Conservation (phyloP, 2,113 vertebrate species). For the Amphiprion percula region DNA sequence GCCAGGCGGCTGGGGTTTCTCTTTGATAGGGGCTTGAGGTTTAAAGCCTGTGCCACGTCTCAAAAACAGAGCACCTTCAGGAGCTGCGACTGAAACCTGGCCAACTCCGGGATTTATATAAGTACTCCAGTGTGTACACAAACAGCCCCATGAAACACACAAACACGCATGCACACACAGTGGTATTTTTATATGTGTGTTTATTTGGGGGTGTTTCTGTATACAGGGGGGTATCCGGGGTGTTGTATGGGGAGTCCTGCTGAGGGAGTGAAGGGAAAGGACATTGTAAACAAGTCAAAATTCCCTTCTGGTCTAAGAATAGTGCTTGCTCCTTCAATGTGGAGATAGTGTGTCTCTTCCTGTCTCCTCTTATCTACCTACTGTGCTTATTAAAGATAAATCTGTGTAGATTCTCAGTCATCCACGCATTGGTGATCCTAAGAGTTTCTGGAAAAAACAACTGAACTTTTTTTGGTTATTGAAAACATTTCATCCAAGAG, state of each 20-base stretch:
- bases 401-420: too few species aligned
- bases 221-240: constrained; percentile 74
- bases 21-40: constrained; percentile 76
- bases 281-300: constrained; percentile 78
- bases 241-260: constrained; percentile 69
- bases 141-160: constrained; percentile 62
- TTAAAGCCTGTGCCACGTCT: constrained; percentile 66
- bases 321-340: constrained; percentile 71
- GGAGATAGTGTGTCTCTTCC: constrained; percentile 47
- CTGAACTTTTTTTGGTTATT: too few species aligned
- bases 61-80: constrained; percentile 74
- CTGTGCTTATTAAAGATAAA: not conserved
- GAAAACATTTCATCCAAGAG: too few species aligned
- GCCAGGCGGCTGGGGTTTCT: constrained; percentile 64
- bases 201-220: constrained; percentile 76
- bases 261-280: constrained; percentile 43
- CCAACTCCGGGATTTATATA: constrained; percentile 72
- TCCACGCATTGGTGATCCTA: too few species aligned
- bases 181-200: constrained; percentile 77
- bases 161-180: constrained; percentile 49
- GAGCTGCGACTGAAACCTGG: constrained; percentile 66
- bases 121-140: constrained; percentile 73
- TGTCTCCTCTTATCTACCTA: constrained; percentile 18
- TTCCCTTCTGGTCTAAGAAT: constrained; percentile 76
- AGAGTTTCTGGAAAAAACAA: too few species aligned